These are phyloP conservation scores for Drosophila limbata DNA, from an alignment of 2,888 invertebrate species.

Conservation along the genomic window DNA sequence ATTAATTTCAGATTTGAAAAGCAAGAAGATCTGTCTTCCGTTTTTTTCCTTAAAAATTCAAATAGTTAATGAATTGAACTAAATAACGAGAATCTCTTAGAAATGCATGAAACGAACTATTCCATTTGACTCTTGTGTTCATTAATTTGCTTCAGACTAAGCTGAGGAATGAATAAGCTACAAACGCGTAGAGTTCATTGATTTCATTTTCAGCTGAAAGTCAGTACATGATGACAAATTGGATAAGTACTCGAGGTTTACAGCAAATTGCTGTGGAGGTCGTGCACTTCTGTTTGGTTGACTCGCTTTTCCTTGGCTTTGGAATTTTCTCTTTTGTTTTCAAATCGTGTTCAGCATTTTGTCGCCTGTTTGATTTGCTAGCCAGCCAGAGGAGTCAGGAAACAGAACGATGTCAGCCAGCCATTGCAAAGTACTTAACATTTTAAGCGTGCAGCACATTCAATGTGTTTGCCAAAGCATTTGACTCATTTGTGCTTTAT, in stretches of 20 bases:
- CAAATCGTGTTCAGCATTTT: slow-evolving; percentile 15
- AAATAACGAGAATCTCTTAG: background rate
- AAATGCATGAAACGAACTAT: background rate
- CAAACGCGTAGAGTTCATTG: slow-evolving; percentile 5
- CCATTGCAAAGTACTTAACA: slow-evolving; percentile 36
- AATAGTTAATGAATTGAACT: background rate
- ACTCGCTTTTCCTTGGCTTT: slow-evolving; percentile 7
- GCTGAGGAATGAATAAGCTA: slow-evolving; percentile 1
- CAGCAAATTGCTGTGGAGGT: slow-evolving; percentile 39
- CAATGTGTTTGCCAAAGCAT: slow-evolving; percentile 23
- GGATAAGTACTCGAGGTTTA: slow-evolving; percentile 2
- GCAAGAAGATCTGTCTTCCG: no score
- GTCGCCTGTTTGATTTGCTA: slow-evolving; percentile 18
- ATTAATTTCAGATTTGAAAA: no score
- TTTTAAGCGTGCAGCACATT: slow-evolving; percentile 44
- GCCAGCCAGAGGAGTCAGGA: slow-evolving; percentile 1
- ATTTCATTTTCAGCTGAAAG: background rate
- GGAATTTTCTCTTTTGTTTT: slow-evolving; percentile 22
- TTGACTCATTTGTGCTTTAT: slow-evolving; percentile 52
- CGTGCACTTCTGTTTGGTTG: slow-evolving; percentile 2
- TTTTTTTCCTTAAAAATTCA: background rate
- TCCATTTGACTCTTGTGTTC: background rate
- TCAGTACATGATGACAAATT: slow-evolving; percentile 17
- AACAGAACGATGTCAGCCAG: background rate
- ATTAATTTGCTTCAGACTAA: background rate